Evolutionary conservation across 2,113 vertebrate genomes (phyloP).

Genomic region (Brienomyrus brachyistius): DNA sequence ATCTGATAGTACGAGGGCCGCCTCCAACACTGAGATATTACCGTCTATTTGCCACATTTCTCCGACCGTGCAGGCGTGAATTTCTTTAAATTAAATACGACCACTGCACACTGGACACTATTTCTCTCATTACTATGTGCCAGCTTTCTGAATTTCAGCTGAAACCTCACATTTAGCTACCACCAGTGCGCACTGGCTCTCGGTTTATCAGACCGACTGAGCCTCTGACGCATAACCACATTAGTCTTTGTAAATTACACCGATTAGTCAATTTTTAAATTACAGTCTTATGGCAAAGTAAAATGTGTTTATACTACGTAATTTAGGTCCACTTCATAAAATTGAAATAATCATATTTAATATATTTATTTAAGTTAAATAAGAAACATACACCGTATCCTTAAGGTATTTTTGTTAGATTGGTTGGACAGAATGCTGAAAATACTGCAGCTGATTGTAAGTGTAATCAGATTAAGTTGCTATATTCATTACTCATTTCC

Average conservation of each 20-base stretch:
- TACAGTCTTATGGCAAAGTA: background rate
- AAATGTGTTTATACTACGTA: background rate
- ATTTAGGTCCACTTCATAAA: background rate
- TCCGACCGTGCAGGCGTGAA: slow-evolving; percentile 54
- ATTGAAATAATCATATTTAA: background rate
- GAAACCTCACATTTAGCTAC: background rate
- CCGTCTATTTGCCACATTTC: slow-evolving; percentile 59
- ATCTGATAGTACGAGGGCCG: slow-evolving; percentile 71
- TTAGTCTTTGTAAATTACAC: background rate
- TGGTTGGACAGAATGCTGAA: background rate
- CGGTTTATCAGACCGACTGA: background rate
- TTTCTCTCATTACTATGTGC: slow-evolving; percentile 30
- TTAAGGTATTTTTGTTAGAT: background rate
- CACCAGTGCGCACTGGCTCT: background rate
- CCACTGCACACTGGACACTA: slow-evolving; percentile 52
- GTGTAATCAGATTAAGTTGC: background rate
- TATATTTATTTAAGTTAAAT: background rate
- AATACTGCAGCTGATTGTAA: background rate
- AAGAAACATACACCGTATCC: background rate
- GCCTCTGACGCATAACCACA: background rate
- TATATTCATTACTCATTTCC: background rate
- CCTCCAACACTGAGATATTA: slow-evolving; percentile 60
- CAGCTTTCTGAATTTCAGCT: background rate
- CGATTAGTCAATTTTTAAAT: background rate
- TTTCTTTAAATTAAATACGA: slow-evolving; percentile 67